Conservation (phyloP, 2,113 vertebrate species). For the Nestor notabilis region DNA sequence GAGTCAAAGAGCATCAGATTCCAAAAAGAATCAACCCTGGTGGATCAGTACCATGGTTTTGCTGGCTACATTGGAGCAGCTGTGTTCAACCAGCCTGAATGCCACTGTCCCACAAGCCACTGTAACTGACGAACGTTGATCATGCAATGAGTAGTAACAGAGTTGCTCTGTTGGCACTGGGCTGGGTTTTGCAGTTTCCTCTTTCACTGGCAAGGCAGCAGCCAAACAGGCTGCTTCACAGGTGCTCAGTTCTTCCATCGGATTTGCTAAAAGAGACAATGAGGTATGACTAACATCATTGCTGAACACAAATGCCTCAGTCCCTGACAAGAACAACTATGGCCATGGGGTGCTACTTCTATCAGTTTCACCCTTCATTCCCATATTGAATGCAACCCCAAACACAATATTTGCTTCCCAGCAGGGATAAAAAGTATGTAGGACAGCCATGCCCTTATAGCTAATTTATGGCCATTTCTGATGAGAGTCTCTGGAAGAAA, state of each 20-base stretch:
- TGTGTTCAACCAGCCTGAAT: background rate
- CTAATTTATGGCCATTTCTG: background rate
- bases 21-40: slow-evolving; percentile 33
- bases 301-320: background rate
- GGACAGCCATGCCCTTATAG: background rate
- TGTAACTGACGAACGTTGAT: background rate
- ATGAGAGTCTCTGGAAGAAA: background rate
- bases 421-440: background rate
- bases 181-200: background rate
- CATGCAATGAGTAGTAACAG: slow-evolving; percentile 8
- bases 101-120: background rate
- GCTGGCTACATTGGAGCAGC: background rate
- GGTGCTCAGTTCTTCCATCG: slow-evolving; percentile 93
- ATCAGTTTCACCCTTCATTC: background rate
- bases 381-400: background rate
- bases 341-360: background rate
- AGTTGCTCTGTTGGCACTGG: background rate
- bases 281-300: background rate
- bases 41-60: background rate
- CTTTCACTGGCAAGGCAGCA: slow-evolving; percentile 5
- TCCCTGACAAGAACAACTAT: background rate
- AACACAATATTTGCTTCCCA: background rate
- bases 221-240: slow-evolving; percentile 13
- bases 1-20: slow-evolving; percentile 12
- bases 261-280: slow-evolving; percentile 85